Conservation (phyloP, 2,797 vertebrate species). For the Sardinella longiceps region DNA sequence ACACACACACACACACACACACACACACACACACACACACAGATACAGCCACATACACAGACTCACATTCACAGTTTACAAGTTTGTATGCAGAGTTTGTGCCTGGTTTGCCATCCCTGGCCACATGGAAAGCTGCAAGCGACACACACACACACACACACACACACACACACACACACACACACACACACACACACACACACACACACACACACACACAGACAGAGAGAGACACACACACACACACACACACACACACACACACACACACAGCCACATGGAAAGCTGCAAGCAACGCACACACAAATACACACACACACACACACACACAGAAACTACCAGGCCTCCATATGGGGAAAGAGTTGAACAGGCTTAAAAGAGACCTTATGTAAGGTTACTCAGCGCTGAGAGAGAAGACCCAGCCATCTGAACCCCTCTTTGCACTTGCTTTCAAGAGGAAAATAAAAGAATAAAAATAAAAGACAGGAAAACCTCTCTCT, state of each 20-base stretch:
- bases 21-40: not conserved
- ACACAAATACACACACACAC: not conserved
- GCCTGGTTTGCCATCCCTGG: not conserved
- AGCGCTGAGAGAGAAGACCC: not conserved
- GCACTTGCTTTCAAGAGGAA: not conserved
- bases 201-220: not conserved
- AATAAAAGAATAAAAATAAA: not conserved
- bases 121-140: not conserved
- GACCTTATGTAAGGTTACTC: conserved; percentile 6
- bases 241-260: not conserved
- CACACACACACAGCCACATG: conserved; percentile 2
- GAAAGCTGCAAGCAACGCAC: too few species aligned
- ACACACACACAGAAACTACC: not conserved
- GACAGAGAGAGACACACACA: not conserved
- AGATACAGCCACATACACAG: not conserved
- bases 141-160: not conserved
- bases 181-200: not conserved
- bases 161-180: not conserved
- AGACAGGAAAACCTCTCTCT: not conserved
- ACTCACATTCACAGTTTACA: not conserved
- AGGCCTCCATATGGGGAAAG: not conserved
- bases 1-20: not conserved
- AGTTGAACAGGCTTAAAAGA: not conserved
- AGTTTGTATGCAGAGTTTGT: not conserved
- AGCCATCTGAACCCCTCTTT: not conserved